phyloP scores from a whole-genome alignment of 2,113 vertebrate genomes.

The Sander vitreus region DNA sequence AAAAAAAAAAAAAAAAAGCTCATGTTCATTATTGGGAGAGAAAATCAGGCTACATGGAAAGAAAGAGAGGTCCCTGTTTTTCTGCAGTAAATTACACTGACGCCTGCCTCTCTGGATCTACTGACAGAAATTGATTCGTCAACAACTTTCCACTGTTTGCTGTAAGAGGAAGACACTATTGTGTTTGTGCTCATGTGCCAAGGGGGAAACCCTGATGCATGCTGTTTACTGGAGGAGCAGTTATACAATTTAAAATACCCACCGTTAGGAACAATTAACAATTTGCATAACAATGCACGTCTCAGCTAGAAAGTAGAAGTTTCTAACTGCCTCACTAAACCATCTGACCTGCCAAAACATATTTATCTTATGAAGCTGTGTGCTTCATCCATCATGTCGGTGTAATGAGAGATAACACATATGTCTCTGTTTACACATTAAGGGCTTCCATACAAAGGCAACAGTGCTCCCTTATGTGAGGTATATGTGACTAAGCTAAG shows the following conservation, averaged over 20 bases:
- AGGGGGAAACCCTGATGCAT: slow-evolving; percentile 53
- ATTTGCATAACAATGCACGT: slow-evolving; percentile 49
- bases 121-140: slow-evolving; percentile 54
- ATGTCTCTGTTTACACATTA: slow-evolving; percentile 52
- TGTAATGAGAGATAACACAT: slow-evolving; percentile 39
- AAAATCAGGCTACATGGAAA: slow-evolving; percentile 73
- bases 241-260: slow-evolving; percentile 44
- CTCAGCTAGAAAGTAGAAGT: slow-evolving; percentile 23
- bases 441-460: slow-evolving; percentile 28
- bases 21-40: slow-evolving; percentile 66
- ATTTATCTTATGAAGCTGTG: slow-evolving; percentile 31
- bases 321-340: slow-evolving; percentile 14
- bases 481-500: slow-evolving; percentile 24
- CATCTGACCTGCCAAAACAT: slow-evolving; percentile 32
- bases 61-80: slow-evolving; percentile 66
- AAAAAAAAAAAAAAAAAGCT: slow-evolving; percentile 42
- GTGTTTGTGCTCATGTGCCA: slow-evolving; percentile 52
- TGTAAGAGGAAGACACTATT: slow-evolving; percentile 43
- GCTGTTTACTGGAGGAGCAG: slow-evolving; percentile 42
- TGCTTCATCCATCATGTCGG: slow-evolving; percentile 39
- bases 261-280: neutral
- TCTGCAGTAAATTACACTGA: slow-evolving; percentile 66
- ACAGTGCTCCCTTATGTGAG: slow-evolving; percentile 38
- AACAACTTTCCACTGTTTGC: slow-evolving; percentile 60
- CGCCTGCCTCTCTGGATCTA: slow-evolving; percentile 55